Base-by-base conservation (phyloP, 2,113 vertebrate genomes). In the Ranitomeya imitator region DNA sequence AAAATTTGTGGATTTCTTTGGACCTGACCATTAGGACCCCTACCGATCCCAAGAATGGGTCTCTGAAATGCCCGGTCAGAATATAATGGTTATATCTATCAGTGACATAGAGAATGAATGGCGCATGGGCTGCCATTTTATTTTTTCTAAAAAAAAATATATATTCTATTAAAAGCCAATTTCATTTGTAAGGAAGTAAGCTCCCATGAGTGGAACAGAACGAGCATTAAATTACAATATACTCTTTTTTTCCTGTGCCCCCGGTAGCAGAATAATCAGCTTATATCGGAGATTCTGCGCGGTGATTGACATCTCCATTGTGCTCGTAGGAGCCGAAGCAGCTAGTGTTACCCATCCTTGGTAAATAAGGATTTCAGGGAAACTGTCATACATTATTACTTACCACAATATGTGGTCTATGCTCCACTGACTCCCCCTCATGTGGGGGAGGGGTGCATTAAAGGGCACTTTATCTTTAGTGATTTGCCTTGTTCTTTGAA, bases 191-290 rank as follows among this genome's bases (percentile, higher is more conserved):
- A 51, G 8, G 8, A 52, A 52, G 21, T 76, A 51, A 52, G 37
- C 73, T 76, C 18, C 19, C 37, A 16, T 16, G 73, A 52, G 11
- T 45, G 71, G 71, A 74, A 74, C 13, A 45, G 73, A 52, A 21
- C 77, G 60, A 85, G 52, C 59, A 69, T 91, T 86, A 83, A 13
- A 79, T 91, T 90, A 87, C 86, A 83, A 6, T 15, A 79, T 67
- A 55, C 86, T 89, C 79, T 87, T 10, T 23, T 31, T 45, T 91
- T 65, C 73, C 13, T 16, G 69, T 74, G 54, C 79, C 23, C 26
- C 21, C 84, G 2, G 13, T 21, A 73, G 76, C 73, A 90, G 9
- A 52, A 60, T 18, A 1, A 69, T 13, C 13, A 74, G 63, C 2
- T 80, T 86, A 7, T 59, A 77, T 77, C 19, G 78, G 71, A 71